These are phyloP conservation scores for Sebastes paucispinis DNA, from an alignment of 2,797 vertebrate species.

Conservation along the genomic window DNA sequence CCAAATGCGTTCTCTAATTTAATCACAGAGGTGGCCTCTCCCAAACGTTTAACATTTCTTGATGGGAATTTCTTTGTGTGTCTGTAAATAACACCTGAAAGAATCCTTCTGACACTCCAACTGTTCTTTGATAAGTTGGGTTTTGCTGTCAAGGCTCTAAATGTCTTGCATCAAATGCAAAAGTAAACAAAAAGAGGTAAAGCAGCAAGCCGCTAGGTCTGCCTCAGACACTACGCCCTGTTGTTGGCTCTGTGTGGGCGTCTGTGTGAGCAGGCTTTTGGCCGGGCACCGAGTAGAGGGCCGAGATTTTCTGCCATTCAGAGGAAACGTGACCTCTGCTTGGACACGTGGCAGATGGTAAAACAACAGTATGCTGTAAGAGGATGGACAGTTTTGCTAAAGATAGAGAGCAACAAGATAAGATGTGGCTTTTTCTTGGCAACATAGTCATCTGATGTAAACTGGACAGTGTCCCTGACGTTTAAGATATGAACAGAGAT, in stretches of 20 bases:
- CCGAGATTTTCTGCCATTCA: conserved; percentile 45
- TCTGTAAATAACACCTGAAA: not conserved
- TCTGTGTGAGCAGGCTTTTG: conserved; percentile 1
- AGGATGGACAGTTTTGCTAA: not conserved
- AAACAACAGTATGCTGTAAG: not conserved
- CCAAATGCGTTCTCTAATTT: not conserved
- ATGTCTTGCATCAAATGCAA: not conserved
- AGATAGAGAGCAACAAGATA: not conserved
- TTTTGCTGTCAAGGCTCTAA: not conserved
- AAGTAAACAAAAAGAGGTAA: not conserved
- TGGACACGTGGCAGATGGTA: not conserved
- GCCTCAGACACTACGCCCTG: not conserved
- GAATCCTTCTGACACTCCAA: not conserved
- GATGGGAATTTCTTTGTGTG: not conserved
- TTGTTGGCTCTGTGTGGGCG: not conserved
- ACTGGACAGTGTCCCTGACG: not conserved
- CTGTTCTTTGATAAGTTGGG: not conserved
- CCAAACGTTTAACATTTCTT: too few species aligned
- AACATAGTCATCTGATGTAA: not conserved
- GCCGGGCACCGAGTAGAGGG: not conserved
- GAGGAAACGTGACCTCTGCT: conserved; percentile 31
- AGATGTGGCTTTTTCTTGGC: not conserved
- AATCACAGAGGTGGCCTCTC: not conserved
- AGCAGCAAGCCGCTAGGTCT: too few species aligned
- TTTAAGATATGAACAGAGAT: not conserved